A percentile compares a stretch with the other conserved stretches of the same genome.
These are phyloP conservation scores for Isurus oxyrinchus DNA, from an alignment of 2,113 vertebrate species.

Conservation along the genomic window DNA sequence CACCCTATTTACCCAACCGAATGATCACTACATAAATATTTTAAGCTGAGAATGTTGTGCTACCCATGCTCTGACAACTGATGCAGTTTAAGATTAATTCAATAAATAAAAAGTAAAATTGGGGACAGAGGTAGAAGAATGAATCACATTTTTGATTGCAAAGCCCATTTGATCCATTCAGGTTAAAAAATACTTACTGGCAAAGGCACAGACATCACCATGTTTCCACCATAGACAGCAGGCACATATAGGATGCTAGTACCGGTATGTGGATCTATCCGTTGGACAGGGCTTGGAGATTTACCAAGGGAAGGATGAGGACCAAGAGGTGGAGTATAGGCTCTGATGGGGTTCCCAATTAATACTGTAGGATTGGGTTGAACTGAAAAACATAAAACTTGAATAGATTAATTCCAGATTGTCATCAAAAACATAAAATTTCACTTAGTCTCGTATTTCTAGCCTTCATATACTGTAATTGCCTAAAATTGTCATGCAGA, in stretches of 20 bases:
- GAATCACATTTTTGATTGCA: background rate
- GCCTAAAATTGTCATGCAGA: background rate
- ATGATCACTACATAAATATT: background rate
- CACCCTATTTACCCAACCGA: background rate
- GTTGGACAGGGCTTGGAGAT: conserved; percentile 96
- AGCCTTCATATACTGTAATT: background rate
- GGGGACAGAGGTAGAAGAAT: background rate
- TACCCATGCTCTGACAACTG: background rate
- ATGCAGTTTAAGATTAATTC: background rate
- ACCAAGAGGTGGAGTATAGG: conserved; percentile 86
- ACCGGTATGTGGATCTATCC: conserved; percentile 94
- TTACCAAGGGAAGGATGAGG: conserved; percentile 81
- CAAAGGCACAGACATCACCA: conserved; percentile 98
- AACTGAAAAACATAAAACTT: conserved; percentile 61
- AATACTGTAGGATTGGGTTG: conserved; percentile 87
- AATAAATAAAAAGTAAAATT: background rate
- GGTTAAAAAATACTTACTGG: conserved; percentile 64
- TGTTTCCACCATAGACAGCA: conserved; percentile 94
- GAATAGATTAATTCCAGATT: conserved; percentile 38
- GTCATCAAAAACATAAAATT: background rate
- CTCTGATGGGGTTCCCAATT: conserved; percentile 92
- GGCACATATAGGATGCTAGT: conserved; percentile 97
- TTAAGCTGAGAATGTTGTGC: background rate
- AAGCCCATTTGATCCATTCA: background rate
- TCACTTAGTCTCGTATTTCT: no score